Evolutionary conservation across 2,888 invertebrate genomes (phyloP), one percentile per base, ranked within the genome.

Genomic region (Synanthedon vespiformis): DNA sequence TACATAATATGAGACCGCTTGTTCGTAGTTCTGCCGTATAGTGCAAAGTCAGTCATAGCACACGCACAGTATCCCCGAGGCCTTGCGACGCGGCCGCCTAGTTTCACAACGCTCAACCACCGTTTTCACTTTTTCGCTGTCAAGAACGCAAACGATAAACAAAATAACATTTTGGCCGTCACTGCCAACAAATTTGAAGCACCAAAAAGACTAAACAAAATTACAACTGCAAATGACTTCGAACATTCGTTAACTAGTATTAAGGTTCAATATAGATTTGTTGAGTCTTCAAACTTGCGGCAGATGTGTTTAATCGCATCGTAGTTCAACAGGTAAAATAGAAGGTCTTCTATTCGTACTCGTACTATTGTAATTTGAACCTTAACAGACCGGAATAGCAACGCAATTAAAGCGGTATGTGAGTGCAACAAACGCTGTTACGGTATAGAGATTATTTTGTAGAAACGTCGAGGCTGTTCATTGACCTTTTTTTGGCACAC

Each of bases 71-170:
- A 51, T 60, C 61, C 18, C 13, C 34, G 57, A 51, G 55, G 59
- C 64, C 65, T 65, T 68, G 74, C 74, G 67, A 64, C 70, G 67
- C 34, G 34, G 34, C 63, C 74, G 75, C 75, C 74, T 71, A 76
- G 78, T 86, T 85, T 84, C 86, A 78, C 84, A 86, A 86, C 77
- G 70, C 69, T 63, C 80, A 80, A 75, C 77, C 78, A 78, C 80
- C 73, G 86, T 86, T 86, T 87, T 87, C 87, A 87, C 87, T 87
- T 87, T 86, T 87, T 87, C 83, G 84, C 85, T 86, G 87, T 86
- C 86, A 87, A 86, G 87, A 85, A 82, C 86, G 85, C 76, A 70
- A 80, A 77, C 82, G 85, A 85, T 84, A 86, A 86, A 86, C 84
- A 85, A 85, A 85, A 84, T 80, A 83, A 80, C 82, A 81, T 84